Evolutionary conservation across 2,113 vertebrate genomes (phyloP).

Genomic region (Fregata magnificens): DNA sequence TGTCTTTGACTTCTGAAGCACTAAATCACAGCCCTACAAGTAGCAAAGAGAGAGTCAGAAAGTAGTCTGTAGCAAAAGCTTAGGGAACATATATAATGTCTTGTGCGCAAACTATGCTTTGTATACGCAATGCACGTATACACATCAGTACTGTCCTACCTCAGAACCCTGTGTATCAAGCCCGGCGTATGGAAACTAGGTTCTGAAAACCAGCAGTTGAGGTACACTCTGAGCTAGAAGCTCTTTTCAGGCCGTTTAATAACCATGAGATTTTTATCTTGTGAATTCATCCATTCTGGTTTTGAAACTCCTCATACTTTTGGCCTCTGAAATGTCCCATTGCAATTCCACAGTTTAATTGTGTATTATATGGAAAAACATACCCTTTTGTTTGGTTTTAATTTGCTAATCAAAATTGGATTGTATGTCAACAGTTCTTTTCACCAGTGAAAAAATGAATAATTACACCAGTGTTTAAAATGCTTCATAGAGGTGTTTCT

Average conservation of each 20-base stretch:
- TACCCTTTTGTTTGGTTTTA: neutral
- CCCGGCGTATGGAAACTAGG: neutral
- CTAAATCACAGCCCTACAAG: neutral
- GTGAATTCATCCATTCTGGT: neutral
- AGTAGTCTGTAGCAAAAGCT: neutral
- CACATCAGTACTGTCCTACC: neutral
- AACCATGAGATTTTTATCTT: neutral
- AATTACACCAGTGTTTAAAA: neutral
- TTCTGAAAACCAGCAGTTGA: neutral
- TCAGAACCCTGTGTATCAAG: neutral
- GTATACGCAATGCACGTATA: too few relatives aligned
- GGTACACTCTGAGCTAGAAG: neutral
- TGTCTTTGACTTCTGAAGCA: neutral
- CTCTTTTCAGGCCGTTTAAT: neutral
- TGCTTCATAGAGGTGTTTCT: neutral
- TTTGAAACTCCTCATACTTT: neutral
- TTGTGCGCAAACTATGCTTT: neutral
- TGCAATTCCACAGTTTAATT: neutral
- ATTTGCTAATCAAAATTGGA: neutral
- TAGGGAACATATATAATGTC: neutral
- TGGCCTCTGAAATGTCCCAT: neutral
- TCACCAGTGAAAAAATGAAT: neutral
- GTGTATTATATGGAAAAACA: neutral
- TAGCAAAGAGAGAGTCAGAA: neutral
- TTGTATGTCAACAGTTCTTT: neutral